A percentile compares a stretch with the other conserved stretches of the same genome.
Conservation (phyloP, 2,113 vertebrate genomes). For the Bolborhynchus lineola region DNA sequence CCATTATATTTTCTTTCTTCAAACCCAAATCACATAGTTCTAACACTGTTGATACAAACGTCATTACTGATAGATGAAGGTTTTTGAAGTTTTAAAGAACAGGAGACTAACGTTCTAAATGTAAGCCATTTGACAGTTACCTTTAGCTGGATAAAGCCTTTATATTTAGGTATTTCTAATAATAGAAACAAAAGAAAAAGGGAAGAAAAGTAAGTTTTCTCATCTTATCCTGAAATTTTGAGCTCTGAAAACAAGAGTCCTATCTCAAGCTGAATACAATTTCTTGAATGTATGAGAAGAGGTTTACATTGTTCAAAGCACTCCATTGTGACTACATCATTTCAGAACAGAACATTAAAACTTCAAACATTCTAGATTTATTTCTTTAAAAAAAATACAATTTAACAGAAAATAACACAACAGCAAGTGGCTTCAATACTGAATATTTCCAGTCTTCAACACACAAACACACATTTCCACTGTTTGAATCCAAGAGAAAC, state of each 20-base stretch:
- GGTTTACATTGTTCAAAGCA: background rate
- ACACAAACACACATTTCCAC: background rate
- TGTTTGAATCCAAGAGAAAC: background rate
- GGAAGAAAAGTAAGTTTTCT: background rate
- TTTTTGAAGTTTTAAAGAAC: background rate
- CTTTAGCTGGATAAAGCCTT: background rate
- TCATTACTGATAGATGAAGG: background rate
- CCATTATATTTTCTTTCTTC: background rate
- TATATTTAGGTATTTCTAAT: background rate
- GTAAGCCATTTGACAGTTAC: background rate
- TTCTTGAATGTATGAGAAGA: background rate
- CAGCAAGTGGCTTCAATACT: fast-evolving
- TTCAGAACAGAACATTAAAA: background rate
- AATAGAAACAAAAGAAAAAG: background rate
- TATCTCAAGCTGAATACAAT: background rate
- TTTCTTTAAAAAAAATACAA: background rate
- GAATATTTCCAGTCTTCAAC: background rate
- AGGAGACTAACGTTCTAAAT: background rate
- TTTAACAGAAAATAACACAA: background rate
- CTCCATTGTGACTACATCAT: background rate
- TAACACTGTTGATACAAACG: fast-evolving
- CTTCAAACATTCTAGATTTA: background rate
- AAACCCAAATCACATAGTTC: background rate
- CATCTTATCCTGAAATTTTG: background rate
- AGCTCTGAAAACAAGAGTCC: background rate